Conservation (phyloP, 2,797 vertebrate genomes). For the Tarsius wallacei region DNA sequence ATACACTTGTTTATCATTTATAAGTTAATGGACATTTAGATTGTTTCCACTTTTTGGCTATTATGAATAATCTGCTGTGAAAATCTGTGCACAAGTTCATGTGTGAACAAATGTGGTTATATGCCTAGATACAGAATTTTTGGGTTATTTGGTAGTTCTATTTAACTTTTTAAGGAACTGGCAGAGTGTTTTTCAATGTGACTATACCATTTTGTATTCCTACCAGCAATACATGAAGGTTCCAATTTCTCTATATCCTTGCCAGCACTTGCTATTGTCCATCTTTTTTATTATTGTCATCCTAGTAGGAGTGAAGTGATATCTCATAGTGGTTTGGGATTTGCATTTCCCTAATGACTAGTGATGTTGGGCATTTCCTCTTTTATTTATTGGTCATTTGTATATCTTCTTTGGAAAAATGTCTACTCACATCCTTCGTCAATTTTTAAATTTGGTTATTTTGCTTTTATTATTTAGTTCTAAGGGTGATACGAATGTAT, state of each 20-base stretch:
- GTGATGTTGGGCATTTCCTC: not conserved
- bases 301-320: not conserved
- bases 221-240: not conserved
- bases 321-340: conserved; percentile 6
- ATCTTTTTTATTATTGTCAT: conserved; percentile 35
- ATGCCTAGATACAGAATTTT: conserved; percentile 47
- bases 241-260: conserved; percentile 50
- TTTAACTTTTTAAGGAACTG: conserved; percentile 33
- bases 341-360: conserved; percentile 37
- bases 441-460: conserved; percentile 18
- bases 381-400: conserved; percentile 27
- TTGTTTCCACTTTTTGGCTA: not conserved
- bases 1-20: conserved; percentile 18
- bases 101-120: conserved; percentile 36
- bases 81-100: conserved; percentile 63
- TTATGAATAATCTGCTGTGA: conserved; percentile 32
- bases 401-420: conserved; percentile 40
- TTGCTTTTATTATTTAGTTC: not conserved
- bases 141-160: conserved; percentile 52
- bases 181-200: not conserved
- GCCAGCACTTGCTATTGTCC: not conserved
- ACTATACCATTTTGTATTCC: conserved; percentile 39
- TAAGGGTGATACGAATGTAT: not conserved
- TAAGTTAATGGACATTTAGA: not conserved
- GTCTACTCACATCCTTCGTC: not conserved